Conservation (phyloP, 2,113 vertebrate genomes). For the Arvicanthis niloticus region DNA sequence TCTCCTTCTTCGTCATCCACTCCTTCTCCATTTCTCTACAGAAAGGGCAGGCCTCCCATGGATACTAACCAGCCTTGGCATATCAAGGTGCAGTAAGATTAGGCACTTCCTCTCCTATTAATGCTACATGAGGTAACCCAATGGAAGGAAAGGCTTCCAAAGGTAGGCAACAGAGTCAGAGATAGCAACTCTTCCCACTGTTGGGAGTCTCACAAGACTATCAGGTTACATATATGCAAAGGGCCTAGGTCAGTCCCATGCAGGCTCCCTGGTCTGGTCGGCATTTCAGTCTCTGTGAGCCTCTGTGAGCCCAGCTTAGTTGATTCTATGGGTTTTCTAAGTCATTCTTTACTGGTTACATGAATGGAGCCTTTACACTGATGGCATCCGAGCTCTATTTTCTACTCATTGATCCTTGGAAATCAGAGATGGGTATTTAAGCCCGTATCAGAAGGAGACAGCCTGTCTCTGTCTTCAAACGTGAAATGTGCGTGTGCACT, state of each 20-base stretch:
- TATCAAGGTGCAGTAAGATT: neutral
- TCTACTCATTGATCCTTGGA: slow-evolving; percentile 80
- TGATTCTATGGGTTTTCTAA: neutral
- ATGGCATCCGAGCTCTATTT: slow-evolving; percentile 61
- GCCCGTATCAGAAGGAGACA: slow-evolving; percentile 84
- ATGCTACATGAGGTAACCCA: neutral
- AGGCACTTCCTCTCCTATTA: neutral
- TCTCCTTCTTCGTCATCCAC: neutral
- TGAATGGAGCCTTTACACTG: slow-evolving; percentile 32
- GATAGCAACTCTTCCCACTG: neutral
- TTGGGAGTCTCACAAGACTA: neutral
- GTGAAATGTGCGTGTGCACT: slow-evolving; percentile 78
- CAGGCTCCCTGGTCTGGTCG: neutral
- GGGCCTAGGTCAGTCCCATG: neutral
- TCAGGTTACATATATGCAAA: neutral
- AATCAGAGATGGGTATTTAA: slow-evolving; percentile 85
- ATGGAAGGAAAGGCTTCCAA: neutral
- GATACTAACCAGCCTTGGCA: neutral
- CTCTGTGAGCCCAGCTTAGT: neutral
- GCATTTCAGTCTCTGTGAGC: neutral
- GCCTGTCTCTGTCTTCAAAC: slow-evolving; percentile 84
- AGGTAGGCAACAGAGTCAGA: neutral
- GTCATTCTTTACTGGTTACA: neutral
- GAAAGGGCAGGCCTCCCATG: neutral
- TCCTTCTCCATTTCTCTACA: neutral